Base-by-base conservation (phyloP, 2,888 invertebrate species). In the Mystacides longicornis region DNA sequence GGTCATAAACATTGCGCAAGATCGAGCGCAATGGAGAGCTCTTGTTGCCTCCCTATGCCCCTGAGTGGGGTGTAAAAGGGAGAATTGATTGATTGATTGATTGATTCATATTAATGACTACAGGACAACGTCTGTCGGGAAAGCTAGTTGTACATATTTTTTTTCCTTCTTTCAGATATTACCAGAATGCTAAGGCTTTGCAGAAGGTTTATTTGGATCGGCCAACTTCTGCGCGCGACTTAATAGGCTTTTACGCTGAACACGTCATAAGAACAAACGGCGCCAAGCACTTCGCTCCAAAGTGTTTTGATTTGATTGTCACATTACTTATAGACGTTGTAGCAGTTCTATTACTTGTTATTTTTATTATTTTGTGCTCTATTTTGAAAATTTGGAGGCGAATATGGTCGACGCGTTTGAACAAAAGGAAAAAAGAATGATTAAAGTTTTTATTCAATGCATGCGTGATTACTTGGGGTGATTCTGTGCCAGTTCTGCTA, bases 191-290 rank as follows among this genome's bases (percentile, higher is more conserved):
- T 14, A 58, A 58, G 50, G 47, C 20, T 5, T 23, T 33, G 18
- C 14, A 58, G 19, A 42, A 52, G 18, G 11, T 53, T 16, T 58
- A 23, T 23, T 48, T 50, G 14, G 60, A 60, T 27, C 49, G 60
- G 9, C 57, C 60, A 4, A 53, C 57, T 21, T 42, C 31, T 23
- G 57, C 60, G 4, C 42, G 51, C n/a, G 57, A 60, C 16, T 18
- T 53, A n/a, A 42, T 60, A 11, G 46, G 46, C 4, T 57, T 46
- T 47, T 48, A 60, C 21, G 49, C 55, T 14, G 55, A 60, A 23
- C 60, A 60, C 21, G 53, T 53, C n/a, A 53, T 60, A 14, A 20
- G 60, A 7, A 55, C 60, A 11, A 49, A 52, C 2, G 60, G 60
- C 5, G 60, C 60, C 2, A 23, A 51, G 16, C 57, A 60, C 50